These are phyloP conservation scores for Drosophila stalkeri DNA, from an alignment of 2,888 invertebrate genomes.

Conservation along the genomic window DNA sequence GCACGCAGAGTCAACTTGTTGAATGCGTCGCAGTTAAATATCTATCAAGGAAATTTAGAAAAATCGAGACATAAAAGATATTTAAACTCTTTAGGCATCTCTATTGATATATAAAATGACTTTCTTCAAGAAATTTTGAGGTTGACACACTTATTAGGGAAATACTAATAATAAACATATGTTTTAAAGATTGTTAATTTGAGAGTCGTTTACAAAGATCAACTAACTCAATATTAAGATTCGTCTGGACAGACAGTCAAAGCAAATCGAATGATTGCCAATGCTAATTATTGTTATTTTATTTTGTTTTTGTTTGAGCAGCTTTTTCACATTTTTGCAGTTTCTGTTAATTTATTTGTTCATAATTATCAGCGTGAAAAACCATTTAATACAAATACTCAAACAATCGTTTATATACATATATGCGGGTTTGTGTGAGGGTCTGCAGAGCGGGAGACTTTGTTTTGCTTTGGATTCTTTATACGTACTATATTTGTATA, in stretches of 20 bases:
- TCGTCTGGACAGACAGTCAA: slow-evolving; percentile 16
- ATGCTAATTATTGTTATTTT: slow-evolving; percentile 34
- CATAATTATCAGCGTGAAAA: slow-evolving; percentile 49
- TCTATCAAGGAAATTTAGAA: not conserved
- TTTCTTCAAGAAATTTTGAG: not conserved
- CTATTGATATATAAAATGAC: too few relatives aligned
- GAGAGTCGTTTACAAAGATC: slow-evolving; percentile 3
- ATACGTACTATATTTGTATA: slow-evolving; percentile 14
- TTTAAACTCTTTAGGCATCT: too few relatives aligned
- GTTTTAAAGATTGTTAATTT: slow-evolving; percentile 6
- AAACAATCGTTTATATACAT: not conserved
- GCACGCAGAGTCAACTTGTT: slow-evolving; percentile 39
- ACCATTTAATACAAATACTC: slow-evolving; percentile 10
- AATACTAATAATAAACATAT: not conserved
- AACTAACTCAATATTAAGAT: slow-evolving; percentile 16
- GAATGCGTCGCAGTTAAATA: slow-evolving; percentile 1
- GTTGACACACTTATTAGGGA: not conserved
- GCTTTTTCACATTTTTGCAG: slow-evolving; percentile 6
- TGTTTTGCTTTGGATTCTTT: slow-evolving; percentile 63
- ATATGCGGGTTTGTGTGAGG: slow-evolving; percentile 15
- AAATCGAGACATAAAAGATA: too few relatives aligned
- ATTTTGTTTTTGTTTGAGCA: slow-evolving; percentile 5
- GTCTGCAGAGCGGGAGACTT: slow-evolving; percentile 52
- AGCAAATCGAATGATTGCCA: slow-evolving; percentile 30
- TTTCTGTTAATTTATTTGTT: slow-evolving; percentile 10